These are phyloP conservation scores for Myotis davidii DNA, from an alignment of 2,113 vertebrate genomes.

Conservation along the genomic window DNA sequence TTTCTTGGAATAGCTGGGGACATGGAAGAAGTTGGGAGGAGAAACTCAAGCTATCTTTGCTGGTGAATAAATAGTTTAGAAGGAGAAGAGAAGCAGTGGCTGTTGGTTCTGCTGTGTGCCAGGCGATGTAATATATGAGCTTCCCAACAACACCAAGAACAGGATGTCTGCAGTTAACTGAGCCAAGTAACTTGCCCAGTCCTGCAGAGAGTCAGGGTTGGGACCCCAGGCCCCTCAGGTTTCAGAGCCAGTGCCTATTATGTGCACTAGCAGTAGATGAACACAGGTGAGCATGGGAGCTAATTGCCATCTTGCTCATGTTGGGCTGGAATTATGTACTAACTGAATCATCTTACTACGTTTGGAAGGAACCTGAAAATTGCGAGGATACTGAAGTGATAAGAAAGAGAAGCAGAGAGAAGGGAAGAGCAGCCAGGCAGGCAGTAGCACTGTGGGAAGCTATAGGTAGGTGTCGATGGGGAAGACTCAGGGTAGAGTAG, in stretches of 20 bases:
- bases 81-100: neutral
- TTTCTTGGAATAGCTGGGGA: neutral
- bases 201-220: neutral
- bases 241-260: neutral
- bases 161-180: neutral
- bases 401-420: neutral
- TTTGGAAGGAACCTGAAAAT: neutral
- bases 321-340: neutral
- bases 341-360: neutral
- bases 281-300: neutral
- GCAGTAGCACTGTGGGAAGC: neutral
- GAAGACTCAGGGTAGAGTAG: neutral
- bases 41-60: constrained; percentile 17
- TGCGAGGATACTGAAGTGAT: neutral
- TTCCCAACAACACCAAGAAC: neutral
- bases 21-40: neutral
- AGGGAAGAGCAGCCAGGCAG: neutral
- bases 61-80: constrained; percentile 6
- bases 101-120: neutral
- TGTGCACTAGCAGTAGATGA: neutral
- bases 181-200: neutral
- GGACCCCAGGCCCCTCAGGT: neutral
- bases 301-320: neutral
- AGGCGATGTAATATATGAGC: neutral
- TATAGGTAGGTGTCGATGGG: neutral